Evolutionary conservation across 2,888 invertebrate species (phyloP), one percentile per base, ranked within the genome.

Genomic region (Lucinisca nassula): DNA sequence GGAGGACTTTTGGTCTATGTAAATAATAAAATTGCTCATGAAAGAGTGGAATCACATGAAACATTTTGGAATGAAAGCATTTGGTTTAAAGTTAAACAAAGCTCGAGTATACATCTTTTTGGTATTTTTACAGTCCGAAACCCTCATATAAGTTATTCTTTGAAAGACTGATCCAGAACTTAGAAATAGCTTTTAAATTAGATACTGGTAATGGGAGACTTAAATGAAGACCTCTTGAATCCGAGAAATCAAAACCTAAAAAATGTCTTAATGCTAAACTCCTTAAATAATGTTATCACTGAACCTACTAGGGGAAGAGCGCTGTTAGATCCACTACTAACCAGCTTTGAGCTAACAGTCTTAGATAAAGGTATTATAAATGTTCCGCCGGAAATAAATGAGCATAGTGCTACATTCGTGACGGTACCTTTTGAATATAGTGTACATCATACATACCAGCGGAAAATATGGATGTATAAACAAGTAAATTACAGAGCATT

Each of bases 391-490:
- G 27, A 32, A 32, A 76, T 76, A 1, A 76, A 55, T 27, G 76
- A 76, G 27, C 76, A 76, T n/a, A 76, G n/a, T 51, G 76, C 76
- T 51, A 76, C 76, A 2, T 24, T 12, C 3, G 32, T 76, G 17
- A 30, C 51, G n/a, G 3, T 76, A 0, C 30, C n/a, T 3, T 51
- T 51, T 35, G 6, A 14, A 17, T 2, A 32, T 24, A 8, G 17
- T 12, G 10, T 8, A 12, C 8, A 45, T 45, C 8, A 8, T 45
- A 12, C 45, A 45, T 45, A 45, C 17, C 8, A 8, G 45, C 8
- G 45, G 17, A 8, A 12, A 12, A 17, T 45, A 45, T 45, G 45
- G 45, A 12, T 45, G 17, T 45, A 45, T 17, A 45, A 45, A 45
- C 8, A 17, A 45, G 45, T 17, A 45, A 17, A 45, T 45, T 45